Evolutionary conservation across 2,113 vertebrate genomes (phyloP).

Genomic region (Nesoenas mayeri): DNA sequence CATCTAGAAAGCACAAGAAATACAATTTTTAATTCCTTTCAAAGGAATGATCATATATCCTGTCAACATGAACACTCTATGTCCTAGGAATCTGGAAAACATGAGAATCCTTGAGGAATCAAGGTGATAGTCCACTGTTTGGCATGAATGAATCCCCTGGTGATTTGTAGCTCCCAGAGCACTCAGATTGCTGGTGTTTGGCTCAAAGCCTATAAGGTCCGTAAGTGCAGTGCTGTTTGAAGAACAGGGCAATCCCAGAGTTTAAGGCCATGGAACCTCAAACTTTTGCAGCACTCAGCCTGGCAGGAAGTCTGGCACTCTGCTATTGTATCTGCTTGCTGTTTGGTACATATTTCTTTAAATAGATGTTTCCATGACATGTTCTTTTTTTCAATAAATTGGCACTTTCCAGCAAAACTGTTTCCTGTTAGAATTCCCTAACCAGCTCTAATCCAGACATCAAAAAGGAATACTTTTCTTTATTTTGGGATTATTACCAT

Average conservation of each 20-base stretch:
- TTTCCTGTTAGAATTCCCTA: background rate
- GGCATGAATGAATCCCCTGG: background rate
- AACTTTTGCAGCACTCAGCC: background rate
- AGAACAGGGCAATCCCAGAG: background rate
- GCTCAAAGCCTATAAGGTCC: background rate
- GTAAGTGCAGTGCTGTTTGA: accelerated
- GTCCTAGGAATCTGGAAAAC: background rate
- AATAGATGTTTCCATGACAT: background rate
- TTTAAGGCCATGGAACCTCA: background rate
- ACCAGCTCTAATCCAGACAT: background rate
- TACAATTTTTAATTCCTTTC: background rate
- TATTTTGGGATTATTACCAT: background rate
- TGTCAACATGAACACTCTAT: background rate
- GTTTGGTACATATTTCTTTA: background rate
- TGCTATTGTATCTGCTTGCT: background rate
- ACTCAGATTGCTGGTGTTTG: background rate
- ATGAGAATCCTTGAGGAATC: background rate
- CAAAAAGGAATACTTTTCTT: background rate
- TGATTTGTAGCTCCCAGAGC: background rate
- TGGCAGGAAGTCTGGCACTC: background rate
- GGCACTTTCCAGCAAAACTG: background rate
- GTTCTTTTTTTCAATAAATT: background rate
- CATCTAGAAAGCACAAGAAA: background rate
- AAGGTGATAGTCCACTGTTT: background rate
- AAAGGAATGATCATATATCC: background rate